Conservation (phyloP, 2,888 invertebrate species). For the Serrognathus titanus region DNA sequence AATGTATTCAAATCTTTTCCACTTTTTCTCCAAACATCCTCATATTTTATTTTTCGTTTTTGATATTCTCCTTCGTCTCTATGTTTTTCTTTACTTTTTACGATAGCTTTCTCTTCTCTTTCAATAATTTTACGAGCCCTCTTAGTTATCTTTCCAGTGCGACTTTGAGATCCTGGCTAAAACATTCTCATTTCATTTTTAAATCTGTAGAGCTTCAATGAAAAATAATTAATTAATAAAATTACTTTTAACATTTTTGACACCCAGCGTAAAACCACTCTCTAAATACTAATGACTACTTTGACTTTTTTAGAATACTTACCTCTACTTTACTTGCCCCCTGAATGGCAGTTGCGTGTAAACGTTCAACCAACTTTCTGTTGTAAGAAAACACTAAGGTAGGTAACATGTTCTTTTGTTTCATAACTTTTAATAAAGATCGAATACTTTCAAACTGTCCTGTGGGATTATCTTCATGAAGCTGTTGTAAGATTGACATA, state of each 20-base stretch:
- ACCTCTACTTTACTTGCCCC: slow-evolving; percentile 3
- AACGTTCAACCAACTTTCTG: slow-evolving; percentile 16
- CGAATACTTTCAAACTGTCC: not conserved
- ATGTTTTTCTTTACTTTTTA: not conserved
- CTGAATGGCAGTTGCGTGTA: not conserved
- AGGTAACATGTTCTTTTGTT: slow-evolving; percentile 24
- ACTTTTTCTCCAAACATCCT: slow-evolving; percentile 2
- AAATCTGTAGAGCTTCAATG: not conserved
- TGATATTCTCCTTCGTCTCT: not conserved
- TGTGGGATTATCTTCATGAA: not conserved
- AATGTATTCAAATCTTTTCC: slow-evolving; percentile 2
- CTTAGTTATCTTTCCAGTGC: not conserved
- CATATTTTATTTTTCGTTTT: not conserved
- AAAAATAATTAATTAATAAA: no score
- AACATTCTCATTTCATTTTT: not conserved
- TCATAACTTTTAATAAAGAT: slow-evolving; percentile 12
- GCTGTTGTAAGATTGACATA: not conserved
- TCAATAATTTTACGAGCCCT: not conserved
- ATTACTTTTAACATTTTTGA: no score
- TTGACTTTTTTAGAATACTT: not conserved
- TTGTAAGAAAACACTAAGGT: slow-evolving; percentile 26
- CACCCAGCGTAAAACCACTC: no score
- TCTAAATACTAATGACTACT: no score
- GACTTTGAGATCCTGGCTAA: not conserved
- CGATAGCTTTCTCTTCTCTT: not conserved